Evolutionary conservation across 2,888 invertebrate genomes (phyloP).

Genomic region (Nebria brevicollis): DNA sequence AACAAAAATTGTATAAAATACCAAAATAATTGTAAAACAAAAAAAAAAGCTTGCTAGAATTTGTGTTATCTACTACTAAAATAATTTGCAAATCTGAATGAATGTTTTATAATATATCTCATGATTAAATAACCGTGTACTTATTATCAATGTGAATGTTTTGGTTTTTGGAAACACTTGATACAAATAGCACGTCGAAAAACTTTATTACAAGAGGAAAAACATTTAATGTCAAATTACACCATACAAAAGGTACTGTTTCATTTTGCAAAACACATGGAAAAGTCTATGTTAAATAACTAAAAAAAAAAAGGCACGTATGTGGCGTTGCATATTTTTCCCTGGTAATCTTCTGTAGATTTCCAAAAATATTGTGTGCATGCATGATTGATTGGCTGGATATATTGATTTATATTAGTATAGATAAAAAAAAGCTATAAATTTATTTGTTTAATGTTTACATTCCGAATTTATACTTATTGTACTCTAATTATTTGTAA

Average conservation of each 20-base stretch:
- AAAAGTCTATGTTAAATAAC: too few species aligned
- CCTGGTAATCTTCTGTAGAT: background rate
- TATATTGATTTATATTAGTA: conserved; percentile 26
- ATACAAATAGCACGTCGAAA: background rate
- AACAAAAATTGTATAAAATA: conserved; percentile 18
- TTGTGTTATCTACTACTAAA: conserved; percentile 24
- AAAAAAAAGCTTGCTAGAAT: conserved; percentile 33
- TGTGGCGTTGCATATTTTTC: background rate
- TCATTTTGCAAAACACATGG: too few species aligned
- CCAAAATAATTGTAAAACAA: conserved; percentile 37
- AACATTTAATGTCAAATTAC: background rate
- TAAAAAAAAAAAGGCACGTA: too few species aligned
- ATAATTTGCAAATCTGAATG: conserved; percentile 16
- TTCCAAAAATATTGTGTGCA: conserved; percentile 18
- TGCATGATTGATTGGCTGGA: conserved; percentile 29
- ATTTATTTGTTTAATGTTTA: conserved; percentile 44
- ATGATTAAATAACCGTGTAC: background rate
- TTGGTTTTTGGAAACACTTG: background rate
- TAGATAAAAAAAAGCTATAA: conserved; percentile 23
- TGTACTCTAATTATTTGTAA: conserved; percentile 38
- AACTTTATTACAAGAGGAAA: background rate
- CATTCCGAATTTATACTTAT: conserved; percentile 47
- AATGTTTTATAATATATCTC: conserved; percentile 4
- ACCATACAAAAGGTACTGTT: too few species aligned
- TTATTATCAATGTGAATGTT: background rate